Conservation (phyloP, 2,888 invertebrate species). For the Himalopsyche tibetana region DNA sequence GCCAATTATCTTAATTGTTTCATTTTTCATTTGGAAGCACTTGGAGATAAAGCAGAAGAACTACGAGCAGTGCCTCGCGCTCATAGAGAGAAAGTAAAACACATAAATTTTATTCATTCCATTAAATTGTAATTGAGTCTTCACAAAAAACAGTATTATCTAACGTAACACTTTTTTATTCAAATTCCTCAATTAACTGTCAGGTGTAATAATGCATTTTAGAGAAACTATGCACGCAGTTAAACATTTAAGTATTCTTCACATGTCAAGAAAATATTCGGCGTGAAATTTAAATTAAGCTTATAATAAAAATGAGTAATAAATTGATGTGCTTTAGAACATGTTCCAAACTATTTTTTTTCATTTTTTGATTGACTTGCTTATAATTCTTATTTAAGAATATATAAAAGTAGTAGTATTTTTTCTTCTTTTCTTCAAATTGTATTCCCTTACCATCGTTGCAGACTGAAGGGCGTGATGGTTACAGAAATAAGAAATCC, state of each 20-base stretch:
- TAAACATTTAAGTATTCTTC: background rate
- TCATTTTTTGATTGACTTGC: no score
- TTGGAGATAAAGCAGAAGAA: constrained; percentile 39
- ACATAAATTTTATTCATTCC: constrained; percentile 51
- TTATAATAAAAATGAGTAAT: no score
- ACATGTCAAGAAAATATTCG: background rate
- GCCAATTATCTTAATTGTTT: constrained; percentile 52
- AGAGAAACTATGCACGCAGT: background rate
- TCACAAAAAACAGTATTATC: constrained; percentile 28
- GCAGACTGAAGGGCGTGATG: no score
- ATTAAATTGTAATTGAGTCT: constrained; percentile 49
- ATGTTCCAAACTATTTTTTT: no score
- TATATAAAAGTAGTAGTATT: no score
- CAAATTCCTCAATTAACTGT: constrained; percentile 39
- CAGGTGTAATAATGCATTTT: constrained; percentile 28
- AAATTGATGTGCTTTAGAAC: no score
- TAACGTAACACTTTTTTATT: constrained; percentile 36
- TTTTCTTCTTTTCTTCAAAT: no score
- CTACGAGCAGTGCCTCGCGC: constrained; percentile 27
- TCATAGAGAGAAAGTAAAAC: constrained; percentile 54
- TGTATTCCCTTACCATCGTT: no score
- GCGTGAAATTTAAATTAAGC: background rate
- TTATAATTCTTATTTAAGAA: no score
- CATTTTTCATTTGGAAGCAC: constrained; percentile 51
- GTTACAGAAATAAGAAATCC: no score